Evolutionary conservation across 2,797 vertebrate genomes (phyloP), one percentile per base, ranked within the genome.

Genomic region (Gila robusta): DNA sequence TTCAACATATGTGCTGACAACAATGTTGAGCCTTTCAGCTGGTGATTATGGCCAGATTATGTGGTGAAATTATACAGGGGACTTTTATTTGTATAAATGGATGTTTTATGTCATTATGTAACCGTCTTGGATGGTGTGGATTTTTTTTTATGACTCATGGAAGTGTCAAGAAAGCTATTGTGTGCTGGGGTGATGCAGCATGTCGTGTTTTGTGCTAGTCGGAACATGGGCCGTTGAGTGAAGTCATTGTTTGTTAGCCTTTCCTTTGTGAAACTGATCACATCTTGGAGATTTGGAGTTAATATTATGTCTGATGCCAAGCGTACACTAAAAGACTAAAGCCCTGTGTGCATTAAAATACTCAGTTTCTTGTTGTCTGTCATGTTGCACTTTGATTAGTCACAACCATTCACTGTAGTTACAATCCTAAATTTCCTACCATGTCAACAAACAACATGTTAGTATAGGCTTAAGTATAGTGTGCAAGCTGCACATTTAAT

Each of bases 11-110:
- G 74, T 56, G 16, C 72, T 56, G 74, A 56, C 79, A 79, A 66
- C 85, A 88, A 87, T 72, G 54, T 81, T 12, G 6, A 67, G 80
- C 64, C 76, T 88, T 85, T 83, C 87, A 86, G 80, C 62, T 62
- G 54, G 32, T n/a, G 73, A 84, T 83, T 80, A 85, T 83, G 83
- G 41, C 64, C 19, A 62, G 70, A 67, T 70, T 78, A 28, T 88
- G 69, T 67, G 74, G 79, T 79, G 26, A 41, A 73, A 64, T 64
- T 84, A 85, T 76, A 62, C 80, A 62, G 73, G 49, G 21, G 21
- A 64, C 32, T 70, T 37, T 62, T 67, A 41, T 82, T 85, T 76
- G 76, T 84, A 67, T 66, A 76, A 76, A 76, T 83, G 32, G 32
- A 71, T 35, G 54, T 81, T 62, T 83, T 37, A 70, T 79, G 54